Evolutionary conservation across 2,888 invertebrate genomes (phyloP).

Genomic region (Ephialtes manifestator): DNA sequence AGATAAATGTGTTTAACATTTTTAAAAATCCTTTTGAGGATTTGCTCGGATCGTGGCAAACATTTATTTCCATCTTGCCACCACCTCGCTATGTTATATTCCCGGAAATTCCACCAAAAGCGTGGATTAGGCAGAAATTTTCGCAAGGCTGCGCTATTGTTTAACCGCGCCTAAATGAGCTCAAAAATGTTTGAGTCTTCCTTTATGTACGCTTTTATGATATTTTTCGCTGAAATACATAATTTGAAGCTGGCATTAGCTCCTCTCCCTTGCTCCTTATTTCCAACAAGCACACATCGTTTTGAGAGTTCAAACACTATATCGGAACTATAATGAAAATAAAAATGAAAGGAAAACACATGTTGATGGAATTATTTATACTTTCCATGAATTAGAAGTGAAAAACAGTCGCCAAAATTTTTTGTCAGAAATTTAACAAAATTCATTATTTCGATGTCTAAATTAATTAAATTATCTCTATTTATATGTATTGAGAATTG

Average conservation of each 20-base stretch:
- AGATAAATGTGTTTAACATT: no score
- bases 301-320: not conserved
- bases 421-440: not conserved
- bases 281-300: not conserved
- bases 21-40: no score
- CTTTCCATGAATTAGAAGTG: not conserved
- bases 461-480: no score
- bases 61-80: not conserved
- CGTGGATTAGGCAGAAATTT: not conserved
- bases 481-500: no score
- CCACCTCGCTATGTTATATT: not conserved
- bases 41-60: not conserved
- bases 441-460: not conserved
- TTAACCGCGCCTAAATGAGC: not conserved
- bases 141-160: not conserved
- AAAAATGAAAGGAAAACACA: not conserved
- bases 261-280: not conserved
- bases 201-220: not conserved
- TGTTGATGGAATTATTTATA: not conserved
- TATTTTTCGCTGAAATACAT: not conserved
- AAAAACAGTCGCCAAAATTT: not conserved
- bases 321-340: not conserved
- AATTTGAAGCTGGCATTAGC: not conserved
- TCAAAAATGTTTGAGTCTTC: conserved; percentile 15
- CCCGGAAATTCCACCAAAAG: not conserved